phyloP scores from a whole-genome alignment of 2,113 vertebrate genomes.

The Cygnus buccinator region DNA sequence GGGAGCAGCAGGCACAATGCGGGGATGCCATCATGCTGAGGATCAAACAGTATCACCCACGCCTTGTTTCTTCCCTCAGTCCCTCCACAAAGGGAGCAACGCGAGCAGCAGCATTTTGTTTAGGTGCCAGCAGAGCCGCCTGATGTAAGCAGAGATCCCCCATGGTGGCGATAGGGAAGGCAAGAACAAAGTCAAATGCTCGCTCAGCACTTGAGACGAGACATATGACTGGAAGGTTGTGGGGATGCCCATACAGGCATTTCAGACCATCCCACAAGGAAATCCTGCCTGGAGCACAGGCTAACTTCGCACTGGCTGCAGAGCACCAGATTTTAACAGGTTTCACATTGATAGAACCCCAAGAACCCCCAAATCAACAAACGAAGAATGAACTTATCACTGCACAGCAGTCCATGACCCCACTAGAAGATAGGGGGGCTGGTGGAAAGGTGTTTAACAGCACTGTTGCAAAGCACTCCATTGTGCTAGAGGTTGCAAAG shows the following conservation, averaged over 20 bases:
- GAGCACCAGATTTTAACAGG: not conserved
- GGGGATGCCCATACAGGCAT: not conserved
- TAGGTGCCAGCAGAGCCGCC: not conserved
- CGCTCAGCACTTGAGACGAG: fast-evolving
- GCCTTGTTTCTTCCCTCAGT: not conserved
- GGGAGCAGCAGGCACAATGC: no score
- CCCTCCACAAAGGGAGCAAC: not conserved
- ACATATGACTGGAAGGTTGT: not conserved
- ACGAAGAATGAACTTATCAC: not conserved
- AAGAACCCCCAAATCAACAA: fast-evolving
- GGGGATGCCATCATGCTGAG: not conserved
- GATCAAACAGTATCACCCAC: not conserved
- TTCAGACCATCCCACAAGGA: not conserved
- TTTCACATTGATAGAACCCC: not conserved
- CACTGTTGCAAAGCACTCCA: not conserved
- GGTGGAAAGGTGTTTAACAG: not conserved
- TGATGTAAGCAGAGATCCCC: not conserved
- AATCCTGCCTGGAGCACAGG: not conserved
- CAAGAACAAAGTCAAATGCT: not conserved
- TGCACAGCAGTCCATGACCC: not conserved
- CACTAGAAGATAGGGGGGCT: not conserved
- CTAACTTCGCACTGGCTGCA: not conserved
- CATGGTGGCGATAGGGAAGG: not conserved
- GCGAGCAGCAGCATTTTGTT: not conserved
- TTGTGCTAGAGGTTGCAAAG: not conserved